These are phyloP conservation scores for Gopherus flavomarginatus DNA, from an alignment of 2,113 vertebrate species.

Conservation along the genomic window DNA sequence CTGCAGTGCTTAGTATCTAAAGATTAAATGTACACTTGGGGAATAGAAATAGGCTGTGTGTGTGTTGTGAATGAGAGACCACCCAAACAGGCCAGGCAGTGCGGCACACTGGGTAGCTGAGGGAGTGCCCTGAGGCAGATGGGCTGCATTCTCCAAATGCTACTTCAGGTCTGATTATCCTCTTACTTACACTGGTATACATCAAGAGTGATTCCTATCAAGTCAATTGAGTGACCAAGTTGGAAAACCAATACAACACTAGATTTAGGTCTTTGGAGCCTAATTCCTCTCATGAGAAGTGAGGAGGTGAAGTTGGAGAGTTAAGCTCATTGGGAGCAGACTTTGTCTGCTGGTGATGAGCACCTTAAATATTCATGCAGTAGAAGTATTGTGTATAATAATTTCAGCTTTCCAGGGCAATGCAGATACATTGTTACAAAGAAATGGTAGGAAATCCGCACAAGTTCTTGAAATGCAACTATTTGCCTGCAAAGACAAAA, in stretches of 20 bases:
- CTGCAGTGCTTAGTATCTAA: not conserved
- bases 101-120: not conserved
- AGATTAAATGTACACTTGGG: not conserved
- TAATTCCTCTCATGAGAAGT: not conserved
- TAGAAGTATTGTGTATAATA: not conserved
- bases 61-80: not conserved
- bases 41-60: not conserved
- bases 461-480: not conserved
- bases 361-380: not conserved
- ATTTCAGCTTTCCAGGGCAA: not conserved
- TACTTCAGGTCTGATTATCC: not conserved
- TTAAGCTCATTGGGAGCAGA: not conserved
- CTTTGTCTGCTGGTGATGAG: not conserved
- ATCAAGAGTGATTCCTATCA: not conserved
- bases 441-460: not conserved
- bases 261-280: not conserved
- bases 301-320: not conserved
- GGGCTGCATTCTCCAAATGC: not conserved
- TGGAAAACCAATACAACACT: rapidly evolving
- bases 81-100: not conserved
- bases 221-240: rapidly evolving
- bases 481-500: not conserved
- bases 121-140: not conserved
- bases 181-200: not conserved
- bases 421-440: not conserved